A percentile compares a stretch with the other conserved stretches of the same genome.
These are phyloP conservation scores for Acanthochromis polyacanthus DNA, from an alignment of 2,113 vertebrate species.

Conservation along the genomic window DNA sequence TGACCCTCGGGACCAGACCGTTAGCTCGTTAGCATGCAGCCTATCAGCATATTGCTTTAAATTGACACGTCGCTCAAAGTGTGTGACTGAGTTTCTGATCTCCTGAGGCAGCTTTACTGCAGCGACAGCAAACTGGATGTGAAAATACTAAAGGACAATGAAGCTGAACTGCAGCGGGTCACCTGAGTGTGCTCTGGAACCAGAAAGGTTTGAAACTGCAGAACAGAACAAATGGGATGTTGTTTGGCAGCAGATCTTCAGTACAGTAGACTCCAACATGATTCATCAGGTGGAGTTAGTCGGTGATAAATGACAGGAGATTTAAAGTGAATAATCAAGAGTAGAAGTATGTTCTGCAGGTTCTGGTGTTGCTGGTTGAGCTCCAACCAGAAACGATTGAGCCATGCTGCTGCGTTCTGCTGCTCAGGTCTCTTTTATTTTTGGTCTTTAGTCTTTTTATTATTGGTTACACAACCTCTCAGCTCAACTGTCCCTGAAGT, in stretches of 20 bases:
- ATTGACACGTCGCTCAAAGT: constrained; percentile 9
- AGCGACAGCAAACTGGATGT: not conserved
- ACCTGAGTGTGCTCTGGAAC: not conserved
- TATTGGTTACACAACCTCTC: no score
- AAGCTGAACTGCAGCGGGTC: not conserved
- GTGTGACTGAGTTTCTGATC: not conserved
- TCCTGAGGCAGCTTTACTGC: not conserved
- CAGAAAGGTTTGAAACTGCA: not conserved
- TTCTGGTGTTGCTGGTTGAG: not conserved
- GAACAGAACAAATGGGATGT: not conserved
- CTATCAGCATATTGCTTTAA: constrained; percentile 2
- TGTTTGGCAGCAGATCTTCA: constrained; percentile 13
- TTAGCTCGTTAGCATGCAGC: not conserved
- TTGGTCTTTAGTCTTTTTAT: no score
- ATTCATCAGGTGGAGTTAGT: constrained; percentile 16
- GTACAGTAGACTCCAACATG: constrained; percentile 12
- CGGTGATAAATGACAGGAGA: constrained; percentile 6
- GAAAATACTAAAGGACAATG: not conserved
- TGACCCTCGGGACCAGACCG: not conserved
- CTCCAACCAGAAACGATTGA: no score
- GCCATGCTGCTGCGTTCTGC: no score
- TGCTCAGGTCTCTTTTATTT: no score
- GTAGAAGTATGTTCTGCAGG: constrained; percentile 1
- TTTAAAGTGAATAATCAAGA: not conserved
- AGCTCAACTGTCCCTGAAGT: no score